Evolutionary conservation across 2,113 vertebrate species (phyloP).

Genomic region (Ascaphus truei): DNA sequence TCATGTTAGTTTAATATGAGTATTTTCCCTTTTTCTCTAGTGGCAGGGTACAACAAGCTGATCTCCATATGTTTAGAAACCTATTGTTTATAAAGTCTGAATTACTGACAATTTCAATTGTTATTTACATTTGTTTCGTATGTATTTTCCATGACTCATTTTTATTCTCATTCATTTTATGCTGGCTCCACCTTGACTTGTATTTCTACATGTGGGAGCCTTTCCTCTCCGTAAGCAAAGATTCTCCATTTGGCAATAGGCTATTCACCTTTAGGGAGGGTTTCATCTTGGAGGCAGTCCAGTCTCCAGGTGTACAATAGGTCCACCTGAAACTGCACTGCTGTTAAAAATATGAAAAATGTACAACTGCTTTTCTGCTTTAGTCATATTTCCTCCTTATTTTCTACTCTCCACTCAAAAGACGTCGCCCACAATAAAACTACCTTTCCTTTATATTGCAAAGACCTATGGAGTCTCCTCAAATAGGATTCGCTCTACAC

Average conservation of each 20-base stretch:
- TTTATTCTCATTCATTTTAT: neutral
- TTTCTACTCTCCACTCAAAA: neutral
- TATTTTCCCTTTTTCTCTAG: too few relatives aligned
- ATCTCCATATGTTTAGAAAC: too few relatives aligned
- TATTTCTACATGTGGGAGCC: neutral
- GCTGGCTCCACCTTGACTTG: neutral
- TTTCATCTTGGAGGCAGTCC: neutral
- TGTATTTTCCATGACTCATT: neutral
- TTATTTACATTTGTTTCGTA: neutral
- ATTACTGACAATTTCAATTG: constrained; percentile 1
- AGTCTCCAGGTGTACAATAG: constrained; percentile 2
- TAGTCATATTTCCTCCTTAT: neutral
- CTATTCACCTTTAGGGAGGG: constrained; percentile 16
- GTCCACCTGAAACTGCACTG: neutral
- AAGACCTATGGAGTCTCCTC: neutral
- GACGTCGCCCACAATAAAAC: neutral
- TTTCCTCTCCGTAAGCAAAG: constrained; percentile 12
- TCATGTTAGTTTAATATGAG: too few relatives aligned
- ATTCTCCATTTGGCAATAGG: constrained; percentile 14
- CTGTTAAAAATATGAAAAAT: too few relatives aligned
- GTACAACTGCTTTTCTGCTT: neutral
- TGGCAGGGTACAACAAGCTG: too few relatives aligned
- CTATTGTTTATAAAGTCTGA: neutral
- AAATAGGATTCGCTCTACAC: too few relatives aligned
- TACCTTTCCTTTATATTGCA: neutral